phyloP scores from a whole-genome alignment of 1,140 invertebrate species.

The Eumaeus atala region DNA sequence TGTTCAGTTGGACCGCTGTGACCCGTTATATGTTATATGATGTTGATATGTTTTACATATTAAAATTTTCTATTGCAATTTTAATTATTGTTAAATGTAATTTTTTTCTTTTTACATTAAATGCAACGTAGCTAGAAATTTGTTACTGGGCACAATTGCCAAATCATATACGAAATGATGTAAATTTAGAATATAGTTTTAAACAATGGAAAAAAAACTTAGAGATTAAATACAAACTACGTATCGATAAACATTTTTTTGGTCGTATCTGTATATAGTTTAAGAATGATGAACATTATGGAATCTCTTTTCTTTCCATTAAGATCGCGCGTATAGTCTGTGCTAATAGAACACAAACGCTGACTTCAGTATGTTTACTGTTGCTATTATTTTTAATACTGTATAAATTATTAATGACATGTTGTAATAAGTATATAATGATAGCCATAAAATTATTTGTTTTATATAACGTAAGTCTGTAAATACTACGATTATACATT shows the following conservation, averaged over 20 bases:
- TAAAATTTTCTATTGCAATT: conserved; percentile 10
- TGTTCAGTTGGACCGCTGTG: not conserved
- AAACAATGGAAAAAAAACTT: conserved; percentile 9
- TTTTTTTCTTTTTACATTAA: conserved; percentile 8
- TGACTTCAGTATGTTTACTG: conserved; percentile 58
- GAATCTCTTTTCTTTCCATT: conserved; percentile 68
- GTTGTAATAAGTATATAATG: conserved; percentile 69
- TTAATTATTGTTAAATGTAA: conserved; percentile 6
- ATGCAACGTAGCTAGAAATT: conserved; percentile 11
- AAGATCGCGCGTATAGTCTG: conserved; percentile 47
- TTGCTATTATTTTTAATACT: conserved; percentile 67
- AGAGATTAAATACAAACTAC: conserved; percentile 8
- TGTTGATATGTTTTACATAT: conserved; percentile 7
- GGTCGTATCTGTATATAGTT: conserved; percentile 57
- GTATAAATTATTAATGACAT: conserved; percentile 71
- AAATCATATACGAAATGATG: conserved; percentile 9
- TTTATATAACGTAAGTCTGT: conserved; percentile 73
- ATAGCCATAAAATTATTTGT: conserved; percentile 72
- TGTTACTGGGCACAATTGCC: conserved; percentile 10
- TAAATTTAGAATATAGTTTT: conserved; percentile 8
- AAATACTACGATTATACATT: conserved; percentile 74
- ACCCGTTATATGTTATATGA: not conserved
- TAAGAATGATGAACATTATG: conserved; percentile 63
- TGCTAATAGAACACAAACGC: conserved; percentile 53
- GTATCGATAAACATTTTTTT: conserved; percentile 43